Percentiles rank a stretch among this genome's conserved stretches.
Evolutionary conservation across 2,113 vertebrate genomes (phyloP).

Genomic region (Salminus brasiliensis): DNA sequence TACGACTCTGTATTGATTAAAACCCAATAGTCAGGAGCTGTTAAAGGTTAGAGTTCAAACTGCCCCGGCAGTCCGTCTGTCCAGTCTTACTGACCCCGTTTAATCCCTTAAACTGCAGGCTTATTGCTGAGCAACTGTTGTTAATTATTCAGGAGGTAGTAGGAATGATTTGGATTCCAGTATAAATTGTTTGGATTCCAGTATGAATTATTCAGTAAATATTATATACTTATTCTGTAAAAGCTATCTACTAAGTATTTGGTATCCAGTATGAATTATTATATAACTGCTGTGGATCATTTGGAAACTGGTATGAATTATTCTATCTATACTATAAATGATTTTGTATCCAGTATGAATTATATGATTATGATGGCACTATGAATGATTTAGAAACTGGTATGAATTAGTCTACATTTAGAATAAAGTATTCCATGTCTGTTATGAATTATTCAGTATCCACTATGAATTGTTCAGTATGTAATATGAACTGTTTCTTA

Average conservation of each 20-base stretch:
- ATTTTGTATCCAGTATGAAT: no score
- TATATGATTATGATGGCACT: no score
- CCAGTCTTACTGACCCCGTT: conserved; percentile 3
- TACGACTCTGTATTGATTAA: conserved; percentile 35
- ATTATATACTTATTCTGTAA: no score
- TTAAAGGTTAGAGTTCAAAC: conserved; percentile 45
- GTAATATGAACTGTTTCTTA: not conserved
- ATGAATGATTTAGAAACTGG: no score
- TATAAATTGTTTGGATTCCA: not conserved
- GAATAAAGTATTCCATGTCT: no score
- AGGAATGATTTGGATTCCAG: not conserved
- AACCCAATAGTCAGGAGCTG: conserved; percentile 27
- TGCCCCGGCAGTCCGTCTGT: conserved; percentile 6
- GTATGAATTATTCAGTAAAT: not conserved
- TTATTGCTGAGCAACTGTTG: not conserved
- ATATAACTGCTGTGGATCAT: not conserved
- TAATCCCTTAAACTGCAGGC: not conserved
- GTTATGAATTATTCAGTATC: not conserved
- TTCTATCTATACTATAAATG: no score
- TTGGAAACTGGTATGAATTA: not conserved
- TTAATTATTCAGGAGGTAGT: not conserved
- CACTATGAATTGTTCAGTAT: not conserved
- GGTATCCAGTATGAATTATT: not conserved
- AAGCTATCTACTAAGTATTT: not conserved
- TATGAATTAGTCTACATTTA: no score